These are phyloP conservation scores for Protophormia terraenovae DNA, from an alignment of 2,888 invertebrate genomes.

Conservation along the genomic window DNA sequence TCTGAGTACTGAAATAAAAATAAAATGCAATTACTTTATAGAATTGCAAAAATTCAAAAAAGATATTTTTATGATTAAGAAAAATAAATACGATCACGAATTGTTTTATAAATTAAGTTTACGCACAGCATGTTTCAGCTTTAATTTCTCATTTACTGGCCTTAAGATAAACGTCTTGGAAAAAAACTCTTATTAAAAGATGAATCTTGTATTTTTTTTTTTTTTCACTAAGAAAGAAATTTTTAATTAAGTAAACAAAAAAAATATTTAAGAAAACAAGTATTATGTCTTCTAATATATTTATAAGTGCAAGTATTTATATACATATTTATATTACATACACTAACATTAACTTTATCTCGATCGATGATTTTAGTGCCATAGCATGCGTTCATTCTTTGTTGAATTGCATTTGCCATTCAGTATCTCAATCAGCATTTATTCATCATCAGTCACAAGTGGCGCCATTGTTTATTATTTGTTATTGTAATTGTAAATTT, in stretches of 20 bases:
- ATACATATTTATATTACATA: background rate
- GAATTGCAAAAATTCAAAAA: background rate
- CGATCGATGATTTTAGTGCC: slow-evolving; percentile 9
- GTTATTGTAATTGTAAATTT: slow-evolving; percentile 23
- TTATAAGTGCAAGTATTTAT: background rate
- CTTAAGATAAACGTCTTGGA: background rate
- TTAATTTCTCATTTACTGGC: slow-evolving; percentile 14
- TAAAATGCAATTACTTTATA: slow-evolving; percentile 50
- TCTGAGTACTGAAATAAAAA: background rate
- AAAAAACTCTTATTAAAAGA: slow-evolving; percentile 28
- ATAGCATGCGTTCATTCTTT: slow-evolving; percentile 18
- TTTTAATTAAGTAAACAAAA: slow-evolving; percentile 43
- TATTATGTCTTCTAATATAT: background rate
- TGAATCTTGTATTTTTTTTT: background rate
- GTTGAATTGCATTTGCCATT: slow-evolving; percentile 30
- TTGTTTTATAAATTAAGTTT: slow-evolving; percentile 21
- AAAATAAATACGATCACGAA: background rate
- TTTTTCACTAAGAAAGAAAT: slow-evolving; percentile 12
- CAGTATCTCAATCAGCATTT: slow-evolving; percentile 66
- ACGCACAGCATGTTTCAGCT: slow-evolving; percentile 53
- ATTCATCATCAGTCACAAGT: slow-evolving; percentile 67
- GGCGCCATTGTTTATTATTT: slow-evolving; percentile 67
- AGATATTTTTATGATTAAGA: background rate
- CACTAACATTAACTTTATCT: slow-evolving; percentile 44
- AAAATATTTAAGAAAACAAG: background rate